phyloP scores from a whole-genome alignment of 2,797 vertebrate species.

The Nyctibius grandis region DNA sequence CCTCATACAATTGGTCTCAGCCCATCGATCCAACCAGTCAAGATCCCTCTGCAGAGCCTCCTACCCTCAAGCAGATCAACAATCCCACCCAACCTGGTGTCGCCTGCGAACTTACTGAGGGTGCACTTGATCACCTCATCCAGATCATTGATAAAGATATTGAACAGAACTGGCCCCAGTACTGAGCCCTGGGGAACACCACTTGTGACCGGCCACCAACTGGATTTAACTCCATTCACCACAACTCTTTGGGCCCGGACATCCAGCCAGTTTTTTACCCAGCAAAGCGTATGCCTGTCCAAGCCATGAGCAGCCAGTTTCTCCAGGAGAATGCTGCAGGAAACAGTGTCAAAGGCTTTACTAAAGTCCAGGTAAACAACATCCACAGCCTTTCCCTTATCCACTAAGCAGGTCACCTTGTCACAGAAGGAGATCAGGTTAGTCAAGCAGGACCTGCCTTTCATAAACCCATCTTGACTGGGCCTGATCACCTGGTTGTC shows the following conservation, averaged over 20 bases:
- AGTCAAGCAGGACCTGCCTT: neutral
- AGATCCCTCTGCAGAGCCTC: neutral
- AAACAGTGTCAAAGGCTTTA: neutral
- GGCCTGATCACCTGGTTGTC: neutral
- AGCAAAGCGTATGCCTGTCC: fast-evolving
- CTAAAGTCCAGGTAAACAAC: neutral
- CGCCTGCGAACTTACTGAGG: neutral
- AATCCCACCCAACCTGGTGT: neutral
- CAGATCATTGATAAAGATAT: neutral
- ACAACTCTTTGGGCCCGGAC: fast-evolving
- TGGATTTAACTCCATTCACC: neutral
- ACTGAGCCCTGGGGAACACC: neutral
- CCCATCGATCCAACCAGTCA: neutral
- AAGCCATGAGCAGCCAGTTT: neutral
- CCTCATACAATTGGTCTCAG: neutral
- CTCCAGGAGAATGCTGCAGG: neutral
- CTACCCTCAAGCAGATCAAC: neutral
- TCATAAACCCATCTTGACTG: neutral
- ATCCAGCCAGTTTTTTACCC: neutral
- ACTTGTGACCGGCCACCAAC: neutral
- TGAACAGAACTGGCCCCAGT: neutral
- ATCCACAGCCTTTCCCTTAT: neutral
- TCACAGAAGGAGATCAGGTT: neutral
- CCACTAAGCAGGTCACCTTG: neutral
- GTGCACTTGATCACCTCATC: neutral